Conservation (phyloP, 2,797 vertebrate genomes). For the Crocodylus rhombifer region DNA sequence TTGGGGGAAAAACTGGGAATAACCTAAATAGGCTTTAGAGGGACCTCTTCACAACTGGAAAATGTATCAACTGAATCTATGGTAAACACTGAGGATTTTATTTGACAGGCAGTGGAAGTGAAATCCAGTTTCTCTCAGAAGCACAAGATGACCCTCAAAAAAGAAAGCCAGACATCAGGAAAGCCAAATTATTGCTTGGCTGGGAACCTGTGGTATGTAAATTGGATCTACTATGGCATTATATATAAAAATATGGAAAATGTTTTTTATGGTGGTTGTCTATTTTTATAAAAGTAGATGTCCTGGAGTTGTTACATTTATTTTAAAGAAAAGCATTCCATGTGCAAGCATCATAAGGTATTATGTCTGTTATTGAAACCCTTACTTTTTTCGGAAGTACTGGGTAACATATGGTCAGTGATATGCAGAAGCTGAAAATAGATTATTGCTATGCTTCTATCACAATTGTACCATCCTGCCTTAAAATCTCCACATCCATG, state of each 20-base stretch:
- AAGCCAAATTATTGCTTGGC: constrained; percentile 94
- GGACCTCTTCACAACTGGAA: neutral
- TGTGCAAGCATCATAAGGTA: neutral
- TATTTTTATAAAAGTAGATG: accelerated
- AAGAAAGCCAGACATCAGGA: constrained; percentile 95
- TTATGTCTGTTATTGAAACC: too few relatives aligned
- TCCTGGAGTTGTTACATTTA: neutral
- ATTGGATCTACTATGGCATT: neutral
- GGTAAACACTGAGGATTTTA: neutral
- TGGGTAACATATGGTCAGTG: neutral
- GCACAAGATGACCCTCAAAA: constrained; percentile 98
- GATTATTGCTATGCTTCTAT: neutral
- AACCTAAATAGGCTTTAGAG: neutral
- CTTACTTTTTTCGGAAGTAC: neutral
- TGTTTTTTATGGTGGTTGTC: neutral
- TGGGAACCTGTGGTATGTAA: constrained; percentile 97
- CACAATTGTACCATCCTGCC: neutral
- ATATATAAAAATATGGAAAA: neutral
- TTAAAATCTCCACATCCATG: neutral
- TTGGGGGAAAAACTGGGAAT: neutral
- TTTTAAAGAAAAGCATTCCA: neutral
- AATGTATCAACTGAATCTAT: neutral
- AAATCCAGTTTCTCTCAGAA: constrained; percentile 98
- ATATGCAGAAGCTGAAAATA: neutral
- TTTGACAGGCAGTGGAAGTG: constrained; percentile 90